A percentile compares a stretch with the other conserved stretches of the same genome.
phyloP scores from a whole-genome alignment of 2,888 invertebrate genomes.

The Boloria selene region DNA sequence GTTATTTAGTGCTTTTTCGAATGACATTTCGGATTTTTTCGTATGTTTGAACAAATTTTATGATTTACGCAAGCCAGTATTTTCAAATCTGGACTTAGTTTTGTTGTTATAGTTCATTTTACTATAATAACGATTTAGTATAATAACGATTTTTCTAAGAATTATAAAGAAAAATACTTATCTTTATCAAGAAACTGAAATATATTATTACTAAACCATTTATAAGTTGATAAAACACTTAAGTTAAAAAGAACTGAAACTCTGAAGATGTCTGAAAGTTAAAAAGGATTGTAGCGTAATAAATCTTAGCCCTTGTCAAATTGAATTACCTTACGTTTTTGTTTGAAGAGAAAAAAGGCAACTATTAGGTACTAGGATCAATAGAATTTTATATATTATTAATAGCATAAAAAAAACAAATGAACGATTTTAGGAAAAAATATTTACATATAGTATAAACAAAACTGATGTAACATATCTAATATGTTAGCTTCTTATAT shows the following conservation, averaged over 20 bases:
- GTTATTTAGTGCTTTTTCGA: constrained; percentile 29
- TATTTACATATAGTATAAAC: too few species aligned
- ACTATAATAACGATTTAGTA: too few species aligned
- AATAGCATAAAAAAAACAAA: too few species aligned
- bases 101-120: constrained; percentile 8
- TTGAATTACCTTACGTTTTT: constrained; percentile 32
- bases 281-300: constrained; percentile 19
- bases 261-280: constrained; percentile 6
- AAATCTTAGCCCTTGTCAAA: constrained; percentile 41
- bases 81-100: constrained; percentile 4
- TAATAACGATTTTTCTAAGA: too few species aligned
- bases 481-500: too few species aligned
- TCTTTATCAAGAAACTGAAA: too few species aligned
- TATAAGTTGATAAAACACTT: too few species aligned
- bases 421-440: too few species aligned
- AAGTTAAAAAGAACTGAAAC: neutral
- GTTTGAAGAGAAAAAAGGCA: constrained; percentile 15
- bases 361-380: constrained; percentile 14
- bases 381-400: constrained; percentile 5
- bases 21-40: constrained; percentile 31
- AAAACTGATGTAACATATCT: too few species aligned
- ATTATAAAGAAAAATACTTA: too few species aligned
- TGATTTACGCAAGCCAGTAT: constrained; percentile 24
- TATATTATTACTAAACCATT: too few species aligned
- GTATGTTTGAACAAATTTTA: constrained; percentile 26